phyloP scores from a whole-genome alignment of 2,113 vertebrate species.

The Poicephalus meyeri region DNA sequence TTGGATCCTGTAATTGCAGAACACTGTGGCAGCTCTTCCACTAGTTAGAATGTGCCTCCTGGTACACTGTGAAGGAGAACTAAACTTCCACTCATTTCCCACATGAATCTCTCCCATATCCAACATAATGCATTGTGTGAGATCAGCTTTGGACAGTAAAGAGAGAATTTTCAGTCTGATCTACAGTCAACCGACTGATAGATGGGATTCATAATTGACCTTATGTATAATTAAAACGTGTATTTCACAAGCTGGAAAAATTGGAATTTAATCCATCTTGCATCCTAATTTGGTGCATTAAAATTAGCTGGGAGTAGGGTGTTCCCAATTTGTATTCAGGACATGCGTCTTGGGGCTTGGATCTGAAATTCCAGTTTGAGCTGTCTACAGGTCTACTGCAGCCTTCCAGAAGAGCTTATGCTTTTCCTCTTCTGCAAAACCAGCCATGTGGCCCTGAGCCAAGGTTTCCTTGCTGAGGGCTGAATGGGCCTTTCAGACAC shows the following conservation, averaged over 20 bases:
- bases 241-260: not conserved
- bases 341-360: not conserved
- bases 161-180: not conserved
- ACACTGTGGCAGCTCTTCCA: not conserved
- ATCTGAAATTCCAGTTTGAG: not conserved
- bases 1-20: not conserved
- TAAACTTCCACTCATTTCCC: not conserved
- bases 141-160: not conserved
- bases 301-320: not conserved
- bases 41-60: not conserved
- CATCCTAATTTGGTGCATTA: not conserved
- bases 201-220: not conserved
- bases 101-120: not conserved
- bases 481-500: slow-evolving; percentile 39
- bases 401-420: not conserved
- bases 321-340: not conserved
- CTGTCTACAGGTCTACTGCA: not conserved
- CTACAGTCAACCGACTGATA: not conserved
- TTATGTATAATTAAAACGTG: fast-evolving
- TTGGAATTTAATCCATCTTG: not conserved
- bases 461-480: not conserved
- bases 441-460: not conserved
- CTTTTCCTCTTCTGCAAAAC: not conserved
- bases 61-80: not conserved
- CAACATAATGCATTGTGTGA: not conserved